phyloP scores from a whole-genome alignment of 2,113 vertebrate genomes.

The Dendrocopos noguchii region DNA sequence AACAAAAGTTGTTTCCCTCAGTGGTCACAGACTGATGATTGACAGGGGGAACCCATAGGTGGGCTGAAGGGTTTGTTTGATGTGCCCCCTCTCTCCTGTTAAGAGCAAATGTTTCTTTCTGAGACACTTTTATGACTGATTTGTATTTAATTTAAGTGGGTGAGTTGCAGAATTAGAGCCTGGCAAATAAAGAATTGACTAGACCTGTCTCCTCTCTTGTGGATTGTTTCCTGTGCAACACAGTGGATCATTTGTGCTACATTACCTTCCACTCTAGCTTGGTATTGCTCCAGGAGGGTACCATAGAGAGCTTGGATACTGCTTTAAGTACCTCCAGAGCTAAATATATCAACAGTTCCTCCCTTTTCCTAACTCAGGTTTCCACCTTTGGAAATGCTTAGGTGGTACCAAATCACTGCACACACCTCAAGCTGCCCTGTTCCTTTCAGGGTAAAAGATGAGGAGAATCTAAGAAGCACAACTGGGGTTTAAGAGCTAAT shows the following conservation, averaged over 20 bases:
- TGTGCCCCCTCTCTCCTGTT: background rate
- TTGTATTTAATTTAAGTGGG: background rate
- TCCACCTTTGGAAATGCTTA: background rate
- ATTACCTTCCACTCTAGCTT: background rate
- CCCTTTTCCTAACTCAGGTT: background rate
- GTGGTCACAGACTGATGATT: background rate
- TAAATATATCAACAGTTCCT: background rate
- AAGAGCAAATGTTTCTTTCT: background rate
- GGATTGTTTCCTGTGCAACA: background rate
- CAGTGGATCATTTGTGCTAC: background rate
- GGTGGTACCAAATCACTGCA: background rate
- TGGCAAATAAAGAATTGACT: constrained; percentile 6
- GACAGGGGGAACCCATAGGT: accelerated
- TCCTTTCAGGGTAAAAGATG: background rate
- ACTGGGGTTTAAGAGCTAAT: background rate
- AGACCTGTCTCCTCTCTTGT: background rate
- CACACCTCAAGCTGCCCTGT: background rate
- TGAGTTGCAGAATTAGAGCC: background rate
- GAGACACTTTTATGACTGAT: background rate
- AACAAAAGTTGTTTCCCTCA: background rate
- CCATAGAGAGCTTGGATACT: background rate
- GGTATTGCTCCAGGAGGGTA: background rate
- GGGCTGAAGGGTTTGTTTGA: background rate
- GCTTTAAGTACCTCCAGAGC: background rate
- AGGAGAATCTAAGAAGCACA: background rate